These are phyloP conservation scores for Holothuria leucospilota DNA, from an alignment of 53 echinoderm and acorn worm species.

Conservation along the genomic window DNA sequence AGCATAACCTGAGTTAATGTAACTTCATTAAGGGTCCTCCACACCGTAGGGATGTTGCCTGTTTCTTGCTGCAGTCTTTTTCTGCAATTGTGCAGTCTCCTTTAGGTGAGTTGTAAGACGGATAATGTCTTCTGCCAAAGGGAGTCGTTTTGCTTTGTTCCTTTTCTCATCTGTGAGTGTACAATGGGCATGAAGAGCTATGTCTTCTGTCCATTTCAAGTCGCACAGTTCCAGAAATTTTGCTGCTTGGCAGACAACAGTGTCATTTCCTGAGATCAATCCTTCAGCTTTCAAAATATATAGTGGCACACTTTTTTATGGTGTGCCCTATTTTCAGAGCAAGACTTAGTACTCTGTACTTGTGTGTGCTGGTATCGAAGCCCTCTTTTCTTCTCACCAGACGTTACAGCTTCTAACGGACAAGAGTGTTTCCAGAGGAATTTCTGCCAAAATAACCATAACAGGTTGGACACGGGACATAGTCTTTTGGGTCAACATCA, in stretches of 20 bases:
- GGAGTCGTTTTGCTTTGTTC: slow-evolving; percentile 51
- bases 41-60: slow-evolving; percentile 41
- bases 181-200: slow-evolving; percentile 54
- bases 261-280: neutral
- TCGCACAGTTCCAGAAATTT: slow-evolving; percentile 59
- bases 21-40: slow-evolving; percentile 38
- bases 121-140: slow-evolving; percentile 55
- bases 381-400: slow-evolving; percentile 5
- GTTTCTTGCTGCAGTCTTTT: neutral
- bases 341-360: too few relatives aligned
- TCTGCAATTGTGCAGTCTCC: neutral
- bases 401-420: slow-evolving; percentile 43
- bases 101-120: slow-evolving; percentile 46
- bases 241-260: too few relatives aligned
- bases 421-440: slow-evolving; percentile 65
- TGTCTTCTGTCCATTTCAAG: slow-evolving; percentile 57
- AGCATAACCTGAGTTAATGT: slow-evolving; percentile 51
- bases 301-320: slow-evolving; percentile 31
- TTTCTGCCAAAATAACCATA: slow-evolving; percentile 61
- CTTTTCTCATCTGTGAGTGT: slow-evolving; percentile 51
- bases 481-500: slow-evolving; percentile 58
- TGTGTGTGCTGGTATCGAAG: slow-evolving; percentile 56
- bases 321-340: too few relatives aligned
- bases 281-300: too few relatives aligned
- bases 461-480: slow-evolving; percentile 68